Conservation (phyloP, 2,113 vertebrate species). For the Muntiacus muntjak region DNA sequence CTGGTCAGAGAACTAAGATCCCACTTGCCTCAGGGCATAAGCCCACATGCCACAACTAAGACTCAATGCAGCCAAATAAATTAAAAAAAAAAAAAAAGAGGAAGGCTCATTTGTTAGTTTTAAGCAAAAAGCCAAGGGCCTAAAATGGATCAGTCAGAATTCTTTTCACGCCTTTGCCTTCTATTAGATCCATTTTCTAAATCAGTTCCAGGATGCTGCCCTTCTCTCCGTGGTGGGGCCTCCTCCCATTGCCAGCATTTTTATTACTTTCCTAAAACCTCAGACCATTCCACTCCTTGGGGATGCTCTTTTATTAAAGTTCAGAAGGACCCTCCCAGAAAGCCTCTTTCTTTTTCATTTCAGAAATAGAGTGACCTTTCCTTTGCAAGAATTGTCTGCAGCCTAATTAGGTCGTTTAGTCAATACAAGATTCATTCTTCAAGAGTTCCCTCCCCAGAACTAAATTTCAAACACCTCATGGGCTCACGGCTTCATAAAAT, state of each 20-base stretch:
- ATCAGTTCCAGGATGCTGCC: slow-evolving; percentile 80
- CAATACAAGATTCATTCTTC: slow-evolving; percentile 58
- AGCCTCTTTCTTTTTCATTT: slow-evolving; percentile 74
- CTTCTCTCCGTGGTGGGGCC: slow-evolving; percentile 76
- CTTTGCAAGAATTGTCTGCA: slow-evolving; percentile 71
- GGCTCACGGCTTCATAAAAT: not conserved
- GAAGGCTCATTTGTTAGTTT: slow-evolving; percentile 77
- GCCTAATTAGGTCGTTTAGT: slow-evolving; percentile 52
- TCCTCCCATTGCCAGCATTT: slow-evolving; percentile 75
- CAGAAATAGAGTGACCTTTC: slow-evolving; percentile 66
- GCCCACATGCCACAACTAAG: not conserved
- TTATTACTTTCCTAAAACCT: slow-evolving; percentile 77
- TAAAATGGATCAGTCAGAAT: slow-evolving; percentile 71
- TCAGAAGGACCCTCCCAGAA: slow-evolving; percentile 75
- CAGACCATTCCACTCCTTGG: slow-evolving; percentile 77
- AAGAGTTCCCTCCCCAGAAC: slow-evolving; percentile 50
- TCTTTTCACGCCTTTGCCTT: slow-evolving; percentile 76
- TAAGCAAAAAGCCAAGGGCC: slow-evolving; percentile 69
- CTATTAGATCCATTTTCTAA: slow-evolving; percentile 76
- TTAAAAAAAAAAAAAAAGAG: not conserved
- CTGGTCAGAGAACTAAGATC: not conserved
- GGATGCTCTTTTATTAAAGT: slow-evolving; percentile 76
- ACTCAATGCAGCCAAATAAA: not conserved
- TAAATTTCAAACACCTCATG: slow-evolving; percentile 22
- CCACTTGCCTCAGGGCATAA: not conserved